These are phyloP conservation scores for Allolobophora icterica DNA, from an alignment of 2,888 invertebrate genomes.

Conservation along the genomic window DNA sequence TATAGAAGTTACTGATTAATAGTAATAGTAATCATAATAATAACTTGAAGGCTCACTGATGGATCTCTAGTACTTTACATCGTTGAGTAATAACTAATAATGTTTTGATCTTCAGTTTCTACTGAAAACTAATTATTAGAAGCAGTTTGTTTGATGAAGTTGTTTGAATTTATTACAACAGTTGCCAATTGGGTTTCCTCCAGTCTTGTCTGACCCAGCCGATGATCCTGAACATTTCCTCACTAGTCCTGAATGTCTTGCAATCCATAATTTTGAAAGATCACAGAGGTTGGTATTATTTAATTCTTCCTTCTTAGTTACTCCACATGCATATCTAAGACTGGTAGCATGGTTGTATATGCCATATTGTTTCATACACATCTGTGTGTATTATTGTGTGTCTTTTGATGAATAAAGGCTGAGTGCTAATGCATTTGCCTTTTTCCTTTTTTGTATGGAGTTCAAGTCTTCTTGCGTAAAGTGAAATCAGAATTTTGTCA, in stretches of 20 bases:
- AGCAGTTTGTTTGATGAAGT: not conserved
- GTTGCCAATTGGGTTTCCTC: conserved; percentile 70
- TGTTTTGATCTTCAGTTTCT: not conserved
- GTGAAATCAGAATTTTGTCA: too few relatives aligned
- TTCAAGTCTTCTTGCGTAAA: too few relatives aligned
- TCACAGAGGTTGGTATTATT: conserved; percentile 72
- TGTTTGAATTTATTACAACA: conserved; percentile 41
- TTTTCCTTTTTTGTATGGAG: too few relatives aligned
- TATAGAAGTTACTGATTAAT: too few relatives aligned
- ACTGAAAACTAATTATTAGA: not conserved
- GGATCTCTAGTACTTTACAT: too few relatives aligned
- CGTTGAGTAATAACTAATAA: too few relatives aligned
- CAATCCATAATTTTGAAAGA: conserved; percentile 76
- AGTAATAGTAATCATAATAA: too few relatives aligned
- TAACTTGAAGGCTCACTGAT: too few relatives aligned
- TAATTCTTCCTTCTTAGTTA: not conserved
- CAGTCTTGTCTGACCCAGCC: conserved; percentile 74
- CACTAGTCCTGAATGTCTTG: conserved; percentile 74
- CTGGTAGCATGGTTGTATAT: not conserved
- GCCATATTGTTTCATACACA: not conserved
- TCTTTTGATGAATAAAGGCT: too few relatives aligned
- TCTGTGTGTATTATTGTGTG: too few relatives aligned
- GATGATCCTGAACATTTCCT: conserved; percentile 75
- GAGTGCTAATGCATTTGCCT: too few relatives aligned
- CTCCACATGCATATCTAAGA: not conserved